Evolutionary conservation across 2,888 invertebrate genomes (phyloP), one percentile per base, ranked within the genome.

Genomic region (Nomada fucata): DNA sequence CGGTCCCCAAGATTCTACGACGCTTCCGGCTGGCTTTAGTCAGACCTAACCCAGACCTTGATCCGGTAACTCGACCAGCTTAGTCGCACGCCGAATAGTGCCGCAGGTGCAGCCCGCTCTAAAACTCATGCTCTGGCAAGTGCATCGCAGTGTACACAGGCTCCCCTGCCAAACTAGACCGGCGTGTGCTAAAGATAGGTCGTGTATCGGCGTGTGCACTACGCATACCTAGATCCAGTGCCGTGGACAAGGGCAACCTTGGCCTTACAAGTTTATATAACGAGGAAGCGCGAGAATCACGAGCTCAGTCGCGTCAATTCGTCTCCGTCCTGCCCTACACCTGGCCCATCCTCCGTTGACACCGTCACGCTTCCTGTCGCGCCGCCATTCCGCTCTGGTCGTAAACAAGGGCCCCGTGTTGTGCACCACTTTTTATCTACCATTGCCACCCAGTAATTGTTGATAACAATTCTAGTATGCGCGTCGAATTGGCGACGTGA

Each of bases 231-330:
- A 82, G 68, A 79, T 84, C 57, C 82, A 72, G 78, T 74, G 81
- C 81, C 82, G 81, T 88, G 89, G 85, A 85, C 86, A 89, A 90
- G 89, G 87, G 72, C 87, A 88, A 91, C 92, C 92, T 92, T 92
- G 92, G 91, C 92, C 92, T 92, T 92, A 89, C 83, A 89, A 88
- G 87, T 88, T 92, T 92, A 92, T 92, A 92, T 92, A 92, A 92
- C 81, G 90, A 85, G 86, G 86, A 87, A 86, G 84, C 90, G 76
- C 73, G 84, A 81, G 86, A 88, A 88, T 86, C 80, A 79, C 81
- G 75, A 89, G 89, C 90, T 88, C 87, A 91, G 89, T 89, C 75
- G 79, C 83, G 79, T 70, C 84, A 86, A 53, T 72, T 75, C 81
- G 75, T 83, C 82, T 86, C 84, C 82, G 81, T 65, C 82, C 78